Percentiles rank a stretch among this genome's conserved stretches.
These are phyloP conservation scores for Istiophorus platypterus DNA, from an alignment of 2,113 vertebrate genomes.

Conservation along the genomic window DNA sequence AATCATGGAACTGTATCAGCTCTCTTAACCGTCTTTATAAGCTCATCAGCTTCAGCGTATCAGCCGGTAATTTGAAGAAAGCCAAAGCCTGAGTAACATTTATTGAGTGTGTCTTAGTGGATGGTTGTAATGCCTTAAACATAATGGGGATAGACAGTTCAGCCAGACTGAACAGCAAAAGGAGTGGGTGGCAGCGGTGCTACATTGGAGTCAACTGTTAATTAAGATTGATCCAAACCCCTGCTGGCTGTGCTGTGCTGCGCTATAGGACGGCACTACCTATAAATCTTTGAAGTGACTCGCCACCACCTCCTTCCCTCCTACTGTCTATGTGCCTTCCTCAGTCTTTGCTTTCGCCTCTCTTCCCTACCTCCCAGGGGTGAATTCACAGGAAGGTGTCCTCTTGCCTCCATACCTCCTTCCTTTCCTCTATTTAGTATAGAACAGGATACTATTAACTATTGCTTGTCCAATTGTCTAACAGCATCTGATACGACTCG, in stretches of 20 bases:
- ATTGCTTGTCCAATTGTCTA: neutral
- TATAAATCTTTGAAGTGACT: constrained; percentile 68
- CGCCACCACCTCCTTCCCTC: constrained; percentile 20
- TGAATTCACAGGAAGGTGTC: neutral
- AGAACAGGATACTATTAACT: neutral
- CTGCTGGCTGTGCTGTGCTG: constrained; percentile 22
- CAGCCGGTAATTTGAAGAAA: constrained; percentile 1
- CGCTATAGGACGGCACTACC: constrained; percentile 40
- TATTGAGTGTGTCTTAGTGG: constrained; percentile 26
- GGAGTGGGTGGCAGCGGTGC: constrained; percentile 38
- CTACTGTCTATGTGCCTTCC: constrained; percentile 3
- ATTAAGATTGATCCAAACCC: constrained; percentile 70
- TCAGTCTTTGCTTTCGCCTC: neutral
- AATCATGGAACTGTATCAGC: neutral
- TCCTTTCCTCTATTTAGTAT: neutral
- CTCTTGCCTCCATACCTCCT: neutral
- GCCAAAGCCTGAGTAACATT: constrained; percentile 8
- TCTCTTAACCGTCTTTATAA: neutral
- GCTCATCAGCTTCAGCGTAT: neutral
- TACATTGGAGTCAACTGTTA: constrained; percentile 53
- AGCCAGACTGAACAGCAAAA: constrained; percentile 18
- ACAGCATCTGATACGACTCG: neutral
- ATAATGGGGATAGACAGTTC: constrained; percentile 27
- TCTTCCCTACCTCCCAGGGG: neutral
- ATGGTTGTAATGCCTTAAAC: constrained; percentile 28